Evolutionary conservation across 2,797 vertebrate genomes (phyloP).

Genomic region (Poecilia gillii): DNA sequence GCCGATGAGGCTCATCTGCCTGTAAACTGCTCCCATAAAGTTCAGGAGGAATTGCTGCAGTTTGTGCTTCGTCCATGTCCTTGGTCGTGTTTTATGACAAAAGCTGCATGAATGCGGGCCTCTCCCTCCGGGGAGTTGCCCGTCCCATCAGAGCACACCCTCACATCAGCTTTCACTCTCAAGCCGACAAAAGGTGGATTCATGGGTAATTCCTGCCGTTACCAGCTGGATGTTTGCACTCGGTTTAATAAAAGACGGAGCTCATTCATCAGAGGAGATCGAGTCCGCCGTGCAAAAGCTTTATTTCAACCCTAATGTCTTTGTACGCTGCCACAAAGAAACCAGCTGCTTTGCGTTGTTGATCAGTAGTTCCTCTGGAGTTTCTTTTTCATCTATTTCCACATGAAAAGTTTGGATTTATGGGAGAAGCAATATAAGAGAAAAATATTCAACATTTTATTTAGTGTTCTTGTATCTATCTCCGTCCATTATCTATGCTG

Average conservation of each 20-base stretch:
- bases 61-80: slow-evolving; percentile 21
- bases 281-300: neutral
- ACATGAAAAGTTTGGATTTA: neutral
- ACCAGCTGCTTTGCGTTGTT: neutral
- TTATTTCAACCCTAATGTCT: neutral
- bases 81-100: slow-evolving; percentile 35
- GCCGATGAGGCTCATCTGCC: slow-evolving; percentile 21
- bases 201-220: slow-evolving; percentile 7
- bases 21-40: slow-evolving; percentile 30
- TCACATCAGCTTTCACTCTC: slow-evolving; percentile 18
- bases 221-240: neutral
- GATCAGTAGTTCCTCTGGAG: neutral
- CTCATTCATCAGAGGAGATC: slow-evolving; percentile 1
- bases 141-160: slow-evolving; percentile 26
- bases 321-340: neutral
- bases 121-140: slow-evolving; percentile 30
- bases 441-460: neutral
- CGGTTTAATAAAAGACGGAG: neutral
- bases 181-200: slow-evolving; percentile 7
- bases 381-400: neutral
- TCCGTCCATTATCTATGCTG: neutral
- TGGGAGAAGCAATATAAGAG: neutral
- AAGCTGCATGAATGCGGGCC: slow-evolving; percentile 23
- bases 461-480: neutral
- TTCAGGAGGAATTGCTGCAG: slow-evolving; percentile 18